Evolutionary conservation across 2,888 invertebrate genomes (phyloP), one percentile per base, ranked within the genome.

Genomic region (Caenorhabditis auriculariae): DNA sequence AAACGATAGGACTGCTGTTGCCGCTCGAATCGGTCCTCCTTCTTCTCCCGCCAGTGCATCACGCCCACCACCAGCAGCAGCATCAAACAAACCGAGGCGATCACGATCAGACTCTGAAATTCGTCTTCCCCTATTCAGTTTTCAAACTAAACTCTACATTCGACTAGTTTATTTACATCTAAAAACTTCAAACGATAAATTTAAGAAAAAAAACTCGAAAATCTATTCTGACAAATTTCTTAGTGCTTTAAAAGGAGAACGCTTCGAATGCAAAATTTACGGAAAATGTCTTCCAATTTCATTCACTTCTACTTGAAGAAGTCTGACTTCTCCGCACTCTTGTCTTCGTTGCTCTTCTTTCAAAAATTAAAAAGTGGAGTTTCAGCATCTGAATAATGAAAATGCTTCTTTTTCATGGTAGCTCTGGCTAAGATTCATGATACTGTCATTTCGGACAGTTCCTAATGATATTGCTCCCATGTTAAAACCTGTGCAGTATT

Each of bases 1-100:
- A 82, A 81, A 41, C 78, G 72, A 52, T 82, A 78, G 29, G 77
- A 72, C 42, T 78, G 78, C 24, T 74, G 71, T 51, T 76, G 74
- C 28, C 78, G 58, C 60, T 81, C 81, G 49, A 69, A 65, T 24
- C 71, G 60, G 54, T 81, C 81, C 49, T 75, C 71, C 51, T 74
- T 74, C 54, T 67, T 62, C 54, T 81, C 81, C 7, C 76, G 66
- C 21, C 67, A 69, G 56, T 81, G 81, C 9, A 81, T 59, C 43
- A 73, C 55, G 12, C 67, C 54, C 35, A 77, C 76, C 6, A 81
- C 60, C 41, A 78, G 38, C 15, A 81, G 60, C 3, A 80, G 62
- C 24, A 82, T 65, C 23, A 56, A 46, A 49, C 82, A 81, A 7
- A 81, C 72, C 2, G 74, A 67, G 4, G 75, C 58, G 23, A 77